These are phyloP conservation scores for Adrianichthys oophorus DNA, from an alignment of 2,797 vertebrate genomes.

Conservation along the genomic window DNA sequence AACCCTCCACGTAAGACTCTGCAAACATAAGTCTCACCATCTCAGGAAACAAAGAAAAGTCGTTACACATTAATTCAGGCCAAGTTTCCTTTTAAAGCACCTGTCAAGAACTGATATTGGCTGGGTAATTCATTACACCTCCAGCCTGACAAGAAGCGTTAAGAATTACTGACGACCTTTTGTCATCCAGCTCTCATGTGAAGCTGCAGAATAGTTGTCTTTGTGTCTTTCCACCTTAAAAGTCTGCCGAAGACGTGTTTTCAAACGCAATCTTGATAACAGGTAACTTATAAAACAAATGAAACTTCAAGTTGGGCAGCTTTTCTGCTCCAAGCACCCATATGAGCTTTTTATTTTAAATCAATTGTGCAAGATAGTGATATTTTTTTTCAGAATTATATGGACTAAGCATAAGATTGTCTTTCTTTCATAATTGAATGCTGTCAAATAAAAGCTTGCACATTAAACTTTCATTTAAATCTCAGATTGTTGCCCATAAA, in stretches of 20 bases:
- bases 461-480: too few species aligned
- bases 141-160: conserved; percentile 33
- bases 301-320: conserved; percentile 15
- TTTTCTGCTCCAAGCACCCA: too few species aligned
- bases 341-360: too few species aligned
- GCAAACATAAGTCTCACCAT: conserved; percentile 17
- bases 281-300: conserved; percentile 7
- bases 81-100: conserved; percentile 34
- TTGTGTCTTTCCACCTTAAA: conserved; percentile 24
- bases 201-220: conserved; percentile 19
- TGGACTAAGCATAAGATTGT: too few species aligned
- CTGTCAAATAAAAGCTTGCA: too few species aligned
- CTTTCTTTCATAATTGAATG: too few species aligned
- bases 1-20: conserved; percentile 7
- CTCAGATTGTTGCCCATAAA: too few species aligned
- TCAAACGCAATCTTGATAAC: conserved; percentile 14
- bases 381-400: too few species aligned
- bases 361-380: too few species aligned
- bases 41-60: conserved; percentile 7
- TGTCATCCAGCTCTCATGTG: conserved; percentile 23
- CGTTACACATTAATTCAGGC: conserved; percentile 26
- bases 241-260: conserved; percentile 32
- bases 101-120: conserved; percentile 36
- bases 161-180: conserved; percentile 28
- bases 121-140: conserved; percentile 44